Evolutionary conservation across 1,140 invertebrate species (phyloP), one percentile per base, ranked within the genome.

Genomic region (Halotydeus destructor): DNA sequence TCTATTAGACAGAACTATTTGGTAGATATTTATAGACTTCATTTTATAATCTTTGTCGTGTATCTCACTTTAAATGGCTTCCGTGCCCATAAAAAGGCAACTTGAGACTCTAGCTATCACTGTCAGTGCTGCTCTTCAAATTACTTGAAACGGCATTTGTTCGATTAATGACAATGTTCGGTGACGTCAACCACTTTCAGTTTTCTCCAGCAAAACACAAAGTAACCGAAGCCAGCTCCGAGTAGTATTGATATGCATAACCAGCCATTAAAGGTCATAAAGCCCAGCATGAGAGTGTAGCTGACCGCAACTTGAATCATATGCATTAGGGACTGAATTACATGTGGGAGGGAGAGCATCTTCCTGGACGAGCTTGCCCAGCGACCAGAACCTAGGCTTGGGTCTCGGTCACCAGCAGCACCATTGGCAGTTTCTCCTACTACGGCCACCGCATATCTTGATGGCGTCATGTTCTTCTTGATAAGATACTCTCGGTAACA

Each of bases 251-350:
- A 55, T 2, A 68, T 18, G 45, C 64, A 64, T 18, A 68, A 47
- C 57, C 62, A 68, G 21, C 57, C 58, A 48, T 66, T 67, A 52
- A 62, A 68, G 1, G 65, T 66, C 66, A 68, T 68, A 50, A 68
- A 66, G 23, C 63, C 54, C 38, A 68, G 50, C 66, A 68, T 68
- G 0, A 68, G 54, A 36, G 60, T 58, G 49, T 68, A 68, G 34
- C 58, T 58, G 30, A 66, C 44, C 16, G 57, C 52, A 21, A 67
- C 56, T 50, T 68, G 65, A 5, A 68, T 9, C 1, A 88, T 69
- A 58, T 96, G 86, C 5, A 97, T 66, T 8, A 76, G 52, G 1
- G 86, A 91, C 61, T 96, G 86, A 25, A 78, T 63, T n/a, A 74
- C 9, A 44, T 47, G 34, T 4, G 16, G 11, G 1, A 11, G 11